These are phyloP conservation scores for Achlya flavicornis DNA, from an alignment of 2,888 invertebrate genomes.

Conservation along the genomic window DNA sequence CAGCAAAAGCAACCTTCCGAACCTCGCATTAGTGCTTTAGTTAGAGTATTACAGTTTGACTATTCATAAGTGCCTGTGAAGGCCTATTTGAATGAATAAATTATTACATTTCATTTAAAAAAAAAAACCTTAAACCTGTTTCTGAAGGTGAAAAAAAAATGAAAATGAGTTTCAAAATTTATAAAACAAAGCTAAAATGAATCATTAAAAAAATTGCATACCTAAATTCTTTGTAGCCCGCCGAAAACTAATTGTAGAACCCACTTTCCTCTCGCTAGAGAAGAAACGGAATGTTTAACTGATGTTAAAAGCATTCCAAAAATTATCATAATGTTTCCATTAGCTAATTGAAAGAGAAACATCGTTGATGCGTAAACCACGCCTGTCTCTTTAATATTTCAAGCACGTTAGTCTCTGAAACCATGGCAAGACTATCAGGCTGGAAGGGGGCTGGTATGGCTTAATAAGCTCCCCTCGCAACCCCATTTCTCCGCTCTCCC, in stretches of 20 bases:
- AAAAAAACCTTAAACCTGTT: too few relatives aligned
- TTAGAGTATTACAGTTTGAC: too few relatives aligned
- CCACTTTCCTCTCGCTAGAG: not conserved
- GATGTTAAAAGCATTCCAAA: conserved; percentile 2
- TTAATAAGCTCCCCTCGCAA: not conserved
- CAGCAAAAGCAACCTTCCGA: too few relatives aligned
- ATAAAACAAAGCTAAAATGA: too few relatives aligned
- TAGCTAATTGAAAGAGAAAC: conserved; percentile 8
- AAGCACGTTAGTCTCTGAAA: not conserved
- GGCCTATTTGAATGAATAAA: too few relatives aligned
- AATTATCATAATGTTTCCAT: not conserved
- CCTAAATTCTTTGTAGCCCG: not conserved
- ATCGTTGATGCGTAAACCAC: conserved; percentile 4
- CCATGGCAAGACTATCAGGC: not conserved
- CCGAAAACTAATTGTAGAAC: not conserved
- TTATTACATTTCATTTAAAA: too few relatives aligned
- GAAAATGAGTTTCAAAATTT: too few relatives aligned
- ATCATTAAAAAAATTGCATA: not conserved
- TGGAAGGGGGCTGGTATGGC: not conserved
- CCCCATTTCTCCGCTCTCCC: not conserved
- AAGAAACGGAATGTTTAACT: not conserved
- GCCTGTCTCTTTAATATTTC: conserved; percentile 10
- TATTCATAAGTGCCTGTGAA: too few relatives aligned
- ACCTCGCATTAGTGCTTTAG: too few relatives aligned
- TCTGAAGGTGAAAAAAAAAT: too few relatives aligned